Conservation (phyloP, 1,140 invertebrate species). For the Zaprionus gabonicus region DNA sequence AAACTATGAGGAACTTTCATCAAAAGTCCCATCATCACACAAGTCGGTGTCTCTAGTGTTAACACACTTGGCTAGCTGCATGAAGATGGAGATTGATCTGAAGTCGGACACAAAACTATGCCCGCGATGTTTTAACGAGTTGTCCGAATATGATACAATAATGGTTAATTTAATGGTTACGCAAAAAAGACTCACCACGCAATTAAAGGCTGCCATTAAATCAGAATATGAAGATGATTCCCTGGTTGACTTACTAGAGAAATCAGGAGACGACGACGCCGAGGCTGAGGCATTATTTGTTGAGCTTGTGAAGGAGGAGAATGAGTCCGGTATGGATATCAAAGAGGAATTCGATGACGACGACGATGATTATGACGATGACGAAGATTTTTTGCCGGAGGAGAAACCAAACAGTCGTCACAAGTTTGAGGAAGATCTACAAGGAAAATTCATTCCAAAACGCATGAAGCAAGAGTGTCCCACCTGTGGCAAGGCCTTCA, state of each 20-base stretch:
- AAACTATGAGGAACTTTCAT: slow-evolving; percentile 50
- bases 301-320: slow-evolving; percentile 64
- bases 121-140: slow-evolving; percentile 64
- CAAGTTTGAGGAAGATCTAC: slow-evolving; percentile 36
- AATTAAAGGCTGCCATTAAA: slow-evolving; percentile 59
- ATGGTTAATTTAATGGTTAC: slow-evolving; percentile 77
- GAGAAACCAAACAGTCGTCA: slow-evolving; percentile 21
- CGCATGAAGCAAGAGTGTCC: slow-evolving; percentile 63
- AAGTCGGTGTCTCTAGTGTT: slow-evolving; percentile 69
- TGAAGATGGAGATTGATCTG: slow-evolving; percentile 60
- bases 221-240: slow-evolving; percentile 61
- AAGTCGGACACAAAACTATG: slow-evolving; percentile 56
- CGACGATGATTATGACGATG: slow-evolving; percentile 25
- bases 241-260: slow-evolving; percentile 49
- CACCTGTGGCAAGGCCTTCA: slow-evolving; percentile 63
- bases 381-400: slow-evolving; percentile 56
- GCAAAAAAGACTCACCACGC: slow-evolving; percentile 67
- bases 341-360: slow-evolving; percentile 57
- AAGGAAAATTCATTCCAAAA: slow-evolving; percentile 39
- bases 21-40: slow-evolving; percentile 72
- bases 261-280: slow-evolving; percentile 44
- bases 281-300: slow-evolving; percentile 68
- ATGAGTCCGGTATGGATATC: slow-evolving; percentile 47
- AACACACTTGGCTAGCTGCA: slow-evolving; percentile 71
- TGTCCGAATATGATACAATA: slow-evolving; percentile 72